A percentile compares a stretch with the other conserved stretches of the same genome.
Evolutionary conservation across 2,797 vertebrate species (phyloP).

Genomic region (Falco rusticolus): DNA sequence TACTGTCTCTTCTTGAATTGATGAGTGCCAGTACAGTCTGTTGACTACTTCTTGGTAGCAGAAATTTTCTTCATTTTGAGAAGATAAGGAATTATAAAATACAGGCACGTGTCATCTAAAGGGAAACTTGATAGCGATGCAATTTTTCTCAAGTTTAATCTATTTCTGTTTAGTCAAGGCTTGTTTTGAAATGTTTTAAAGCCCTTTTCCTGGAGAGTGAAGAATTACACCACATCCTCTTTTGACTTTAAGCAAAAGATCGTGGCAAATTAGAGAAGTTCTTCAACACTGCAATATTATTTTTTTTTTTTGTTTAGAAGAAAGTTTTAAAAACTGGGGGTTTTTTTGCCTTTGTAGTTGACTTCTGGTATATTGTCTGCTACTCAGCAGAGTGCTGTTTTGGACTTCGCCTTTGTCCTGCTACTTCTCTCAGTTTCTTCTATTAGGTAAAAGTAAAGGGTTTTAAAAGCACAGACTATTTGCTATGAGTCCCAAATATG

Average conservation of each 20-base stretch:
- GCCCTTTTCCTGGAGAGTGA: constrained; percentile 16
- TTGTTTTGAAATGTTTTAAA: constrained; percentile 7
- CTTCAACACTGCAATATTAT: not conserved
- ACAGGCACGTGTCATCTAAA: not conserved
- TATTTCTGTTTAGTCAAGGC: not conserved
- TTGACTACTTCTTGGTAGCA: not conserved
- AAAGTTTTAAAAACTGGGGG: not conserved
- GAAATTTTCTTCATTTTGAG: not conserved
- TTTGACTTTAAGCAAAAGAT: not conserved
- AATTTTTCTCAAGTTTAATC: not conserved
- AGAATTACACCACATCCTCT: not conserved
- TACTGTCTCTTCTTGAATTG: not conserved
- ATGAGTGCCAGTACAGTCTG: not conserved
- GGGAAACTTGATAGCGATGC: not conserved
- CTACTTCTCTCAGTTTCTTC: not conserved
- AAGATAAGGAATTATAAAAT: constrained; percentile 14
- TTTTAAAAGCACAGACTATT: not conserved
- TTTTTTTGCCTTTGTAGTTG: not conserved
- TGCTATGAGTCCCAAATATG: not conserved
- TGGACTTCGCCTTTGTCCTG: not conserved
- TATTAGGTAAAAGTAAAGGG: not conserved
- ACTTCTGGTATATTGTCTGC: not conserved
- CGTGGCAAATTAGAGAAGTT: not conserved
- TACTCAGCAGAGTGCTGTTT: not conserved
- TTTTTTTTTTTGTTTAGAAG: not conserved